phyloP scores from a whole-genome alignment of 2,797 vertebrate species.

The Anisognathus igniventris region DNA sequence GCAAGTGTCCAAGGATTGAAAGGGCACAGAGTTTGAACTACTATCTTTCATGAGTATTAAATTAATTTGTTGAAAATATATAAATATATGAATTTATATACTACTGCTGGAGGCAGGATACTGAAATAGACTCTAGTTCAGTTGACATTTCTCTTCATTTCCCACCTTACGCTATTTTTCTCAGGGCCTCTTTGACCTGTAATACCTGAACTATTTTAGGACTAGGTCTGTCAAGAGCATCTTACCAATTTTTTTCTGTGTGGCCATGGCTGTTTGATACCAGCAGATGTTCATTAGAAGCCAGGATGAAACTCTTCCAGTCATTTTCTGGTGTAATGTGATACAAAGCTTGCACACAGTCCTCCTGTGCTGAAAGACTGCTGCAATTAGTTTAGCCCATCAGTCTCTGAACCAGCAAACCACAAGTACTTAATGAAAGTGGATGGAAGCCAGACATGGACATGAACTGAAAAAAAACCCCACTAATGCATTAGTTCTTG shows the following conservation, averaged over 20 bases:
- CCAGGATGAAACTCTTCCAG: neutral
- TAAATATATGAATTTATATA: neutral
- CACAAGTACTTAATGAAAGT: neutral
- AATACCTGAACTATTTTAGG: neutral
- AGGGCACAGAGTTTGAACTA: neutral
- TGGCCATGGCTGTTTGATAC: neutral
- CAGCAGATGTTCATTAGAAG: neutral
- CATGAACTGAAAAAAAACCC: neutral
- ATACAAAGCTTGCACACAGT: neutral
- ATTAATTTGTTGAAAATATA: neutral
- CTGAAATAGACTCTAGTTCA: neutral
- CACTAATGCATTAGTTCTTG: neutral
- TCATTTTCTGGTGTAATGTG: neutral
- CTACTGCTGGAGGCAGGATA: slow-evolving; percentile 3
- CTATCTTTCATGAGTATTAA: neutral
- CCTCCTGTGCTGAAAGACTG: neutral
- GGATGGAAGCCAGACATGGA: neutral
- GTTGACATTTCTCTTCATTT: neutral
- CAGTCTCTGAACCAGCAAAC: neutral
- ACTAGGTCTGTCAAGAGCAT: neutral
- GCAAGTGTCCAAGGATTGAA: neutral
- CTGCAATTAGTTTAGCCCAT: neutral
- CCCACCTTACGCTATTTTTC: neutral
- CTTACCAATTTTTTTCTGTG: neutral
- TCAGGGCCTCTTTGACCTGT: neutral